These are phyloP conservation scores for Ursus arctos DNA, from an alignment of 2,113 vertebrate genomes.

Conservation along the genomic window DNA sequence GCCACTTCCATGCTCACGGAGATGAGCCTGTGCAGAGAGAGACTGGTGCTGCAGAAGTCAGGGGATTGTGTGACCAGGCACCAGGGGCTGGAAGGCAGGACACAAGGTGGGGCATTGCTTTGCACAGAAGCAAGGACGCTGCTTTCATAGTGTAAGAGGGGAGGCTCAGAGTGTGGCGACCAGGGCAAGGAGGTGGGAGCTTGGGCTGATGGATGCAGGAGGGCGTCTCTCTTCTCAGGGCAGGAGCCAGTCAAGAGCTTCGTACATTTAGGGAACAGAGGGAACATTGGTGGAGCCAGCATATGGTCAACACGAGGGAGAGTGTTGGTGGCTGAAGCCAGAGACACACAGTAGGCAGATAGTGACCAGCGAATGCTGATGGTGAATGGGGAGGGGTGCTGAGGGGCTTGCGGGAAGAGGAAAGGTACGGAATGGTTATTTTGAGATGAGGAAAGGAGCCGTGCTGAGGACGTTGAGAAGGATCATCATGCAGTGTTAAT, in stretches of 20 bases:
- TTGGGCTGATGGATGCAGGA: rapidly evolving
- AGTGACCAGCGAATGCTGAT: neutral
- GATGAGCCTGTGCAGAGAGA: neutral
- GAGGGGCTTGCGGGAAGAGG: neutral
- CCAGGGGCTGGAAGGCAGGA: neutral
- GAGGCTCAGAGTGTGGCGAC: too few relatives aligned
- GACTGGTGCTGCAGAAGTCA: neutral
- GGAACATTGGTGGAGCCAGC: neutral
- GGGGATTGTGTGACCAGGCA: neutral
- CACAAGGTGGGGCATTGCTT: rapidly evolving
- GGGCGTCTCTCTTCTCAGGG: neutral
- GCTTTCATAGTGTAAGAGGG: rapidly evolving
- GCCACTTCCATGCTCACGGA: neutral
- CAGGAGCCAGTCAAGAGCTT: neutral
- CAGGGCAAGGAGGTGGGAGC: neutral
- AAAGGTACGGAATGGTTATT: rapidly evolving
- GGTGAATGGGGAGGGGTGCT: rapidly evolving
- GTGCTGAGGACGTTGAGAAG: rapidly evolving
- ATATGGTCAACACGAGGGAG: neutral
- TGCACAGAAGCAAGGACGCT: neutral
- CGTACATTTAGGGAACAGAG: too few relatives aligned
- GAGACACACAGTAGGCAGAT: neutral
- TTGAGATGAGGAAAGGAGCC: neutral
- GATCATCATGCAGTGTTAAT: rapidly evolving
- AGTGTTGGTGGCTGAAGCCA: neutral